Percentiles rank a stretch among this genome's conserved stretches.
Evolutionary conservation across 2,797 vertebrate genomes (phyloP).

Genomic region (Picus viridis): DNA sequence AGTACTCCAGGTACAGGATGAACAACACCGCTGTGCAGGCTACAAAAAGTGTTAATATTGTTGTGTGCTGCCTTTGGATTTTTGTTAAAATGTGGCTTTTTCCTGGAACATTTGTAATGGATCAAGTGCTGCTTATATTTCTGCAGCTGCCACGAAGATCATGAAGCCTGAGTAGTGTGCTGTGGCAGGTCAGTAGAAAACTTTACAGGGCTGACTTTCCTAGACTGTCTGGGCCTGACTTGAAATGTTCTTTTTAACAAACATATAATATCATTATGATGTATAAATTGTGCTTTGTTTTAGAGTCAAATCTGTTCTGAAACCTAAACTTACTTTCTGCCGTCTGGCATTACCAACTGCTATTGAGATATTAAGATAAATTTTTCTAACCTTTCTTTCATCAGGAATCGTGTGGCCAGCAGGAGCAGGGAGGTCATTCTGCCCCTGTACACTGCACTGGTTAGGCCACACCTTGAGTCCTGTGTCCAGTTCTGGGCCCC

Average conservation of each 20-base stretch:
- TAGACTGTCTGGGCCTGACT: neutral
- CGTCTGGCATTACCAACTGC: neutral
- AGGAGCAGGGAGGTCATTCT: no score
- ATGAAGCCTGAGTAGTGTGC: neutral
- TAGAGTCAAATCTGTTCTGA: neutral
- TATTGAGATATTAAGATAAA: neutral
- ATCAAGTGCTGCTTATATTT: neutral
- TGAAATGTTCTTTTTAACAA: neutral
- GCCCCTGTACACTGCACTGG: no score
- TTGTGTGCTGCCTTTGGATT: neutral
- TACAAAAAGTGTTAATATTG: neutral
- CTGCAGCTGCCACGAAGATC: neutral
- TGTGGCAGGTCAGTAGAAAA: neutral
- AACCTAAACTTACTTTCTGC: neutral
- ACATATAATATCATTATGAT: neutral
- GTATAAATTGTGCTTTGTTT: neutral
- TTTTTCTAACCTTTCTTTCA: neutral
- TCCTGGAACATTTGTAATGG: neutral
- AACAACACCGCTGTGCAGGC: neutral
- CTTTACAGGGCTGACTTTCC: neutral
- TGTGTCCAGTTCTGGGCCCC: no score
- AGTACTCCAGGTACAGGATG: neutral
- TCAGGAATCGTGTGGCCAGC: no score
- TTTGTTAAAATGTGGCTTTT: neutral
- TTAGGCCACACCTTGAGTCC: no score